phyloP scores from a whole-genome alignment of 2,113 vertebrate species.

The Acrocephalus kingi region DNA sequence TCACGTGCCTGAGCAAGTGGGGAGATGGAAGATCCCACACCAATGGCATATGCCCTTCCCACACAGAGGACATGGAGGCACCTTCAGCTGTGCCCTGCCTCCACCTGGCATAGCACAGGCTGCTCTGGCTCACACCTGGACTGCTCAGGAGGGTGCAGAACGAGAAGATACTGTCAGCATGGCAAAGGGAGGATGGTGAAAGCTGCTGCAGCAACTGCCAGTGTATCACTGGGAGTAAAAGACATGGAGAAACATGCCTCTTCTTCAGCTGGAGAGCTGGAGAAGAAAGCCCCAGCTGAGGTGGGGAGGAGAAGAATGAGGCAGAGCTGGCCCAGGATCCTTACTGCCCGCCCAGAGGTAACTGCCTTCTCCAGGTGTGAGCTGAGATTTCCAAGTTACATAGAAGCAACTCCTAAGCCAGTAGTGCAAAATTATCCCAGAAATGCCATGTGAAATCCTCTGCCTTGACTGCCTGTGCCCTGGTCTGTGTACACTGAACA shows the following conservation, averaged over 20 bases:
- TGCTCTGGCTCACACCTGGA: background rate
- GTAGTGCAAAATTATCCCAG: background rate
- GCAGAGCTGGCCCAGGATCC: background rate
- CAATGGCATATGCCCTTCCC: background rate
- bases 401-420: background rate
- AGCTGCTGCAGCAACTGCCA: background rate
- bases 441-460: background rate
- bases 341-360: background rate
- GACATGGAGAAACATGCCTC: background rate
- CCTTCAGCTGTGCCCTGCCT: background rate
- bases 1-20: background rate
- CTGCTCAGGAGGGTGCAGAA: background rate
- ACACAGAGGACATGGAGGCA: background rate
- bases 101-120: background rate
- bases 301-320: background rate
- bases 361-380: background rate
- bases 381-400: background rate
- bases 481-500: background rate
- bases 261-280: background rate
- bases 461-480: background rate
- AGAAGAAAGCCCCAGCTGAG: background rate
- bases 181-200: background rate
- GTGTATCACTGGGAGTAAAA: background rate
- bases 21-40: background rate
- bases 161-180: background rate